Evolutionary conservation across 1,140 invertebrate genomes (phyloP).

Genomic region (Eubasilissa regina): DNA sequence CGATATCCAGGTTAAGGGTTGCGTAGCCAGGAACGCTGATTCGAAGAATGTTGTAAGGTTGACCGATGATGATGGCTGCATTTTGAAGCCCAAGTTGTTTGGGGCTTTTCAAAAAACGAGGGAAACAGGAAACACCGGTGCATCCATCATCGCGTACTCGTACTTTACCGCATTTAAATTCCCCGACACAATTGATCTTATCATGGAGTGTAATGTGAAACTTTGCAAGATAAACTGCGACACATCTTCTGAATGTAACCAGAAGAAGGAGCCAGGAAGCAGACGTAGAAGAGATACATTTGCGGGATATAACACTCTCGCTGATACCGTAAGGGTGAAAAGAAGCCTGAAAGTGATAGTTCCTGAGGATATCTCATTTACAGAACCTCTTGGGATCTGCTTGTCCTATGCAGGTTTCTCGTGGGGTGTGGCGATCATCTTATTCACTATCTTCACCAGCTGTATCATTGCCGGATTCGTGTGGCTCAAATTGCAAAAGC

Average conservation of each 20-base stretch:
- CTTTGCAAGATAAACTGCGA: constrained; percentile 87
- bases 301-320: constrained; percentile 69
- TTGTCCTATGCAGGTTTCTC: constrained; percentile 66
- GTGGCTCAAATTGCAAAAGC: constrained; percentile 60
- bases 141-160: constrained; percentile 85
- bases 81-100: constrained; percentile 87
- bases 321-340: constrained; percentile 74
- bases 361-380: constrained; percentile 74
- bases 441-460: constrained; percentile 65
- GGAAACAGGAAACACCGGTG: constrained; percentile 81
- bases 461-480: constrained; percentile 54
- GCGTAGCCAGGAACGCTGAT: constrained; percentile 80
- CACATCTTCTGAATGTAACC: constrained; percentile 79
- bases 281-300: constrained; percentile 72
- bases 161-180: constrained; percentile 92
- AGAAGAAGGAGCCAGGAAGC: constrained; percentile 77
- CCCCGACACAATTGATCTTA: constrained; percentile 89
- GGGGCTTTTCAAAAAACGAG: constrained; percentile 86
- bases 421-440: constrained; percentile 67
- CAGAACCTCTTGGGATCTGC: constrained; percentile 65
- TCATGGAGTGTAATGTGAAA: constrained; percentile 88
- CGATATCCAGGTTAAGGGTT: constrained; percentile 85
- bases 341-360: constrained; percentile 79
- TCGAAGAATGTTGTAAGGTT: constrained; percentile 78
- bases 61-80: constrained; percentile 85